A percentile compares a stretch with the other conserved stretches of the same genome.
Evolutionary conservation across 2,113 vertebrate species (phyloP).

Genomic region (Naja naja): DNA sequence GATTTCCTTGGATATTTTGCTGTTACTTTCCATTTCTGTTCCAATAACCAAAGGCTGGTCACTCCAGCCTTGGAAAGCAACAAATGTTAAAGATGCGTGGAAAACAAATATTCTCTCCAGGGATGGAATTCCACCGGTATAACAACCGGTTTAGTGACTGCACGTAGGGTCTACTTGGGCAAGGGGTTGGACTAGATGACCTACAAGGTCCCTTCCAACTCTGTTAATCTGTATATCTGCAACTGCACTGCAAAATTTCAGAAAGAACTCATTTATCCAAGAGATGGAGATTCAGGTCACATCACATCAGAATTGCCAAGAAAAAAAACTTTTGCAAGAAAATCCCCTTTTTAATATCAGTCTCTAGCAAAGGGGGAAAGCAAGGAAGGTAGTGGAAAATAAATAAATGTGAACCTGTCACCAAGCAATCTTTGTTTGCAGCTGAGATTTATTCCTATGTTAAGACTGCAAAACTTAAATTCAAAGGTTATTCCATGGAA

Average conservation of each 20-base stretch:
- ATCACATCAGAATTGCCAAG: neutral
- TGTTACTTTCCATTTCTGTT: neutral
- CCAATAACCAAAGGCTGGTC: neutral
- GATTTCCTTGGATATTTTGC: neutral
- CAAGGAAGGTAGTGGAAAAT: neutral
- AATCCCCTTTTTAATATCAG: neutral
- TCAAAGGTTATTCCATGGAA: neutral
- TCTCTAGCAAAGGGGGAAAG: neutral
- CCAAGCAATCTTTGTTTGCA: neutral
- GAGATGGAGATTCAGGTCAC: neutral
- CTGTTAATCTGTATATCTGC: too few relatives aligned
- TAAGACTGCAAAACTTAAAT: neutral
- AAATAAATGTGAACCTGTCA: neutral
- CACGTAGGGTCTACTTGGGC: too few relatives aligned
- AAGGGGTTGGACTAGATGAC: too few relatives aligned
- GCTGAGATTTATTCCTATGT: neutral
- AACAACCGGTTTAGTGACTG: too few relatives aligned
- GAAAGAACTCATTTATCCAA: neutral
- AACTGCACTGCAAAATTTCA: neutral
- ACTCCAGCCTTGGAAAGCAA: neutral
- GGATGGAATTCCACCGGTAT: too few relatives aligned
- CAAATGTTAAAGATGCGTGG: neutral
- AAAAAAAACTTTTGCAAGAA: neutral
- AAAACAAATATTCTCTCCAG: neutral
- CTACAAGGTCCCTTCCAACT: too few relatives aligned